Percentiles rank a stretch among this genome's conserved stretches.
phyloP scores from a whole-genome alignment of 2,113 vertebrate genomes.

The Jacana jacana region DNA sequence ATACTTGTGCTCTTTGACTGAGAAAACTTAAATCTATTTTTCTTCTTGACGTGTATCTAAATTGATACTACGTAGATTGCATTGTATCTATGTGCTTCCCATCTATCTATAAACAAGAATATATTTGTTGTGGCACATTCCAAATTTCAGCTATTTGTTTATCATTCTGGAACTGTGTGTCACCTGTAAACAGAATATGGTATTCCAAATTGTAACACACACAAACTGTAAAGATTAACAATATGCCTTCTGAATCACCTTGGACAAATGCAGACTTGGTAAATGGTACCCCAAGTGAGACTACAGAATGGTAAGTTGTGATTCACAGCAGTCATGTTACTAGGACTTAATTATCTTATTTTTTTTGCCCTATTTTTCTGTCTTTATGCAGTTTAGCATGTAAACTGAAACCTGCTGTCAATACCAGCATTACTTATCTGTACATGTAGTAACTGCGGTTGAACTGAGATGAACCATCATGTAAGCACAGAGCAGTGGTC shows the following conservation, averaged over 20 bases:
- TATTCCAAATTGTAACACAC: not conserved
- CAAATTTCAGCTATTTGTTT: not conserved
- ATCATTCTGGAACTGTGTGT: not conserved
- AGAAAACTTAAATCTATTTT: not conserved
- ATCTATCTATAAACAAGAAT: not conserved
- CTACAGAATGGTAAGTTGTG: not conserved
- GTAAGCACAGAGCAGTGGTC: not conserved
- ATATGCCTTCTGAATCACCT: not conserved
- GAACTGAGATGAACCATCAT: not conserved
- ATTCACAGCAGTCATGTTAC: not conserved
- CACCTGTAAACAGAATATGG: not conserved
- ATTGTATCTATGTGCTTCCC: not conserved
- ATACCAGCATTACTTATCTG: not conserved
- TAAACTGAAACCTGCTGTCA: not conserved
- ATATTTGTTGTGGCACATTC: not conserved
- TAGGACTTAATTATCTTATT: not conserved
- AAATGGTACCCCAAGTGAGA: not conserved
- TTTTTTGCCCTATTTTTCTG: not conserved
- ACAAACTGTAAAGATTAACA: not conserved
- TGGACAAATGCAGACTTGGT: not conserved
- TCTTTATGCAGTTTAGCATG: not conserved
- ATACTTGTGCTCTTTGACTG: not conserved
- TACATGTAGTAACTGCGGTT: not conserved
- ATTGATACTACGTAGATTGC: not conserved
- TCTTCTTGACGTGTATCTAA: not conserved